Evolutionary conservation across 2,888 invertebrate genomes (phyloP).

Genomic region (Colostygia pectinataria): DNA sequence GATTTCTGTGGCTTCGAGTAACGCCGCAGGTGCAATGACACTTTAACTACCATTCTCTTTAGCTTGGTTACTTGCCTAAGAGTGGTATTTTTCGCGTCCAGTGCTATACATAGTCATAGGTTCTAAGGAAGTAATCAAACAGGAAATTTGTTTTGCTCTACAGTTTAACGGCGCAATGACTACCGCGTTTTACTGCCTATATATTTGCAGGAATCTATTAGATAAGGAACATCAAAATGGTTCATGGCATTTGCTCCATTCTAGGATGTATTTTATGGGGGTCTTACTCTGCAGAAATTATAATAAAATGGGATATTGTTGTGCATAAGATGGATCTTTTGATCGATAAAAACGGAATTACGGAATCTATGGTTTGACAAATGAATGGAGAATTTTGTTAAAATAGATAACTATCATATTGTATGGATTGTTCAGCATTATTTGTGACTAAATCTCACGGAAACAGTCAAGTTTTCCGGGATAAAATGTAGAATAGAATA

Average conservation of each 20-base stretch:
- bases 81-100: not conserved
- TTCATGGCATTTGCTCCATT: slow-evolving; percentile 13
- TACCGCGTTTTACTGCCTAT: slow-evolving; percentile 25
- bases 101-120: not conserved
- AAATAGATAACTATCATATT: too few species aligned
- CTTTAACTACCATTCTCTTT: not conserved
- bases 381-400: too few species aligned
- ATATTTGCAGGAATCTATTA: slow-evolving; percentile 24
- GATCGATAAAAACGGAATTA: too few species aligned
- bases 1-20: too few species aligned
- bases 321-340: too few species aligned
- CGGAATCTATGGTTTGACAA: too few species aligned
- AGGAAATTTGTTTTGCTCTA: slow-evolving; percentile 37
- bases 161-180: slow-evolving; percentile 20
- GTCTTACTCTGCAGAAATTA: slow-evolving; percentile 20
- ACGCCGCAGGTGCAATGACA: too few species aligned
- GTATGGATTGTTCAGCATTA: too few species aligned
- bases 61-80: not conserved
- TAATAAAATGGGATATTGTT: slow-evolving; percentile 14
- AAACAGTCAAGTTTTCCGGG: too few species aligned
- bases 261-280: slow-evolving; percentile 11
- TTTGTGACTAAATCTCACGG: too few species aligned
- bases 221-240: slow-evolving; percentile 20
- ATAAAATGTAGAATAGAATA: too few species aligned
- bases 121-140: slow-evolving; percentile 29